These are phyloP conservation scores for Saimiri boliviensis DNA, from an alignment of 2,113 vertebrate genomes.

Conservation along the genomic window DNA sequence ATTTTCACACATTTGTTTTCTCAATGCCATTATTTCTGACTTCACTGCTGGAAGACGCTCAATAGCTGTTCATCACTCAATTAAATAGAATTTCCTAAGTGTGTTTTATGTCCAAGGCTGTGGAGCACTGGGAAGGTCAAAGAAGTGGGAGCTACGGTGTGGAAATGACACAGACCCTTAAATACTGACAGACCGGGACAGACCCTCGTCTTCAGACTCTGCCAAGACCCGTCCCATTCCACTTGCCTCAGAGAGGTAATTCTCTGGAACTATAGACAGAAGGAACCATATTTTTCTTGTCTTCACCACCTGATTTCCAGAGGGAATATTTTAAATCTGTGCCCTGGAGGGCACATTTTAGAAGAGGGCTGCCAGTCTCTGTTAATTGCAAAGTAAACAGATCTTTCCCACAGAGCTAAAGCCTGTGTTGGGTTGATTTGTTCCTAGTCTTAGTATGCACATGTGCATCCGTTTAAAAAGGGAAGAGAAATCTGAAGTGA, in stretches of 20 bases:
- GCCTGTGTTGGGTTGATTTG: neutral
- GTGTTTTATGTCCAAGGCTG: neutral
- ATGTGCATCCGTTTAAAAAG: neutral
- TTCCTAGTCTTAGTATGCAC: neutral
- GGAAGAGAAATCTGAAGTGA: neutral
- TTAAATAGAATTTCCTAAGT: neutral
- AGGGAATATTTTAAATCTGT: slow-evolving; percentile 25
- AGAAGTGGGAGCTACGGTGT: neutral
- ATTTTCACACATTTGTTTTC: neutral
- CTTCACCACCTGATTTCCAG: slow-evolving; percentile 16
- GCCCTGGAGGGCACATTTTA: slow-evolving; percentile 2
- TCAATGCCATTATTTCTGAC: neutral
- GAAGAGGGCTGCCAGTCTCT: neutral
- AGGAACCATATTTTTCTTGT: neutral
- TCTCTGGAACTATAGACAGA: neutral
- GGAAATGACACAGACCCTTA: neutral
- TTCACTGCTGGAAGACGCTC: neutral
- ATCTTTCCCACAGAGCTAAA: neutral
- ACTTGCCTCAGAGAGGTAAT: neutral
- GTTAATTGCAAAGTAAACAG: slow-evolving; percentile 11
- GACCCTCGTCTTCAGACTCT: neutral
- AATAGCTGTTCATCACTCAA: neutral
- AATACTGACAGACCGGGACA: neutral
- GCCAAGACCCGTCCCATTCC: neutral
- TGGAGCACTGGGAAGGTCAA: neutral